phyloP scores from a whole-genome alignment of 1,140 invertebrate genomes.

The Bombus confusus region DNA sequence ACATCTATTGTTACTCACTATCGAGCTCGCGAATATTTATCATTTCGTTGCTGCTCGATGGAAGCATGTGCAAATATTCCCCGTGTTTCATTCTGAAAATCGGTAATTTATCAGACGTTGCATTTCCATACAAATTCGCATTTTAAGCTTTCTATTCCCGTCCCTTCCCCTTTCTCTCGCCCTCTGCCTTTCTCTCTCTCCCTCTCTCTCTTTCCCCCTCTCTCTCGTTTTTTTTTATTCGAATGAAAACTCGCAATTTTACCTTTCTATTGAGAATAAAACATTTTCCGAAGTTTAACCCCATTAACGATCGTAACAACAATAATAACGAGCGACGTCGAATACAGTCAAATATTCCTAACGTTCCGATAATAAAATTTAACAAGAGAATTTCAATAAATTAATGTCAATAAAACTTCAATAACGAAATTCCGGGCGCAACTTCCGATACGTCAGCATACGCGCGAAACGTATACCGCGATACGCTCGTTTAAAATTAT shows the following conservation, averaged over 20 bases:
- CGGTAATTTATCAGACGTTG: not conserved
- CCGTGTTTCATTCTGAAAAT: slow-evolving; percentile 13
- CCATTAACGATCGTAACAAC: not conserved
- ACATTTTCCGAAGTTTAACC: not conserved
- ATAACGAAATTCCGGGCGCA: not conserved
- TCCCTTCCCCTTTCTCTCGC: no score
- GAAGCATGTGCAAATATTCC: not conserved
- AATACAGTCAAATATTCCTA: slow-evolving; percentile 11
- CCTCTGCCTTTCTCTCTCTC: not conserved
- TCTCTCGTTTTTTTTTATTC: no score
- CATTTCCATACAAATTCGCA: not conserved
- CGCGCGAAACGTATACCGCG: not conserved
- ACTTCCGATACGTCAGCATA: not conserved
- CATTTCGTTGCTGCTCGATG: slow-evolving; percentile 10
- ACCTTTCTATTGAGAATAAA: not conserved
- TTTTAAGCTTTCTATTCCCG: not conserved
- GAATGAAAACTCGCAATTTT: not conserved
- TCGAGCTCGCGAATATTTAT: slow-evolving; percentile 10
- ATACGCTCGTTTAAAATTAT: slow-evolving; percentile 35
- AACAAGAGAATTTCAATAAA: slow-evolving; percentile 34
- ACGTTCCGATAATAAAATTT: slow-evolving; percentile 18
- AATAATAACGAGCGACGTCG: not conserved
- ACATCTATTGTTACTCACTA: slow-evolving; percentile 18
- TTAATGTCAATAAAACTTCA: slow-evolving; percentile 30
- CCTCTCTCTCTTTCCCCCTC: not conserved